Evolutionary conservation across 2,797 vertebrate species (phyloP).

Genomic region (Coracias cyanogaster): DNA sequence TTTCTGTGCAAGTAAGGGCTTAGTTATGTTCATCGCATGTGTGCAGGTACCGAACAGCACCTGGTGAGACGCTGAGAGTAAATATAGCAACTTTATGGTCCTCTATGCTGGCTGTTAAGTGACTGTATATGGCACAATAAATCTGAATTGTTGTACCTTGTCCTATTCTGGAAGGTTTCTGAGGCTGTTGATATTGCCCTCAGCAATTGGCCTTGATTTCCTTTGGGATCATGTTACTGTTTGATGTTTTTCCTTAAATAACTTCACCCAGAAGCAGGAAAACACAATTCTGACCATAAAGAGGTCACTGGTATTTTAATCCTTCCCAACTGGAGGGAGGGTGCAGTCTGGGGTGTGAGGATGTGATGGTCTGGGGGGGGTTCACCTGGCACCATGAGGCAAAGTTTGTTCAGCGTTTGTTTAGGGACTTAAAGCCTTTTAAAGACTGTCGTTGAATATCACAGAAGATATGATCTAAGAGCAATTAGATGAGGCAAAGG

Average conservation of each 20-base stretch:
- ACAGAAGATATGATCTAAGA: conserved; percentile 65
- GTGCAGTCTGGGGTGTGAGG: neutral
- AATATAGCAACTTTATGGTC: neutral
- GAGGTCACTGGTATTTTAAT: neutral
- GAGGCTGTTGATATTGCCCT: neutral
- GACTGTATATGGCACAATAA: neutral
- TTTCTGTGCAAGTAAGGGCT: neutral
- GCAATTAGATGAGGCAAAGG: neutral
- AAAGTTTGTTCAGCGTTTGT: neutral
- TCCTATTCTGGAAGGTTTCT: neutral
- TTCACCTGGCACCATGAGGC: neutral
- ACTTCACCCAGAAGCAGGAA: neutral
- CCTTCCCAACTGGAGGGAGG: neutral
- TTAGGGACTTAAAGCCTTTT: conserved; percentile 53
- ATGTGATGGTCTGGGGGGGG: accelerated
- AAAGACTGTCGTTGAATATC: too few relatives aligned
- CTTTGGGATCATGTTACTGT: neutral
- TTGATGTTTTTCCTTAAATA: neutral
- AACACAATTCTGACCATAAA: neutral
- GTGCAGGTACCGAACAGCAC: neutral
- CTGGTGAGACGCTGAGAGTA: neutral
- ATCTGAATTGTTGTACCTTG: neutral
- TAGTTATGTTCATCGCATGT: neutral
- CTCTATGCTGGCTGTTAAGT: neutral
- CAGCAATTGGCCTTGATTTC: neutral